phyloP scores from a whole-genome alignment of 1,140 invertebrate species.

The Maniola jurtina region DNA sequence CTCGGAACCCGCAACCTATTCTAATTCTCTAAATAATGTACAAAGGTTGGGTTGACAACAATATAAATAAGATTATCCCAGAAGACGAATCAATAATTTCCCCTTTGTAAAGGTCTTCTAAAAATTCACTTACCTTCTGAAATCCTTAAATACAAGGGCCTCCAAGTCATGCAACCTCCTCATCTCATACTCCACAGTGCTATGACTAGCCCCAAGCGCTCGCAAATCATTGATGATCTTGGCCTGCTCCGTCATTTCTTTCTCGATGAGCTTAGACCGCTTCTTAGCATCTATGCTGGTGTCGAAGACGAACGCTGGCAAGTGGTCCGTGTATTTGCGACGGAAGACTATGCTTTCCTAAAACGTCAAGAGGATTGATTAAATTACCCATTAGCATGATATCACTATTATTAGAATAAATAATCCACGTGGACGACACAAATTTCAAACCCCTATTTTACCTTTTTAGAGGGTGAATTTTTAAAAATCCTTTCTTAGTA shows the following conservation, averaged over 20 bases:
- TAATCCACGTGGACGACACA: too few species aligned
- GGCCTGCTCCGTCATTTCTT: slow-evolving; percentile 97
- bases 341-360: slow-evolving; percentile 85
- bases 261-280: slow-evolving; percentile 95
- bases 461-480: too few species aligned
- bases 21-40: too few species aligned
- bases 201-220: slow-evolving; percentile 92
- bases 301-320: slow-evolving; percentile 93
- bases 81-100: too few species aligned
- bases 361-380: neutral
- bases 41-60: neutral
- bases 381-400: too few species aligned
- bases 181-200: slow-evolving; percentile 94
- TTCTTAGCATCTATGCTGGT: slow-evolving; percentile 91
- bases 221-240: slow-evolving; percentile 96
- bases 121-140: slow-evolving; percentile 81
- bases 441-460: too few species aligned
- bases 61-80: too few species aligned
- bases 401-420: too few species aligned
- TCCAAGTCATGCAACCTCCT: slow-evolving; percentile 94
- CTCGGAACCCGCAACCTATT: too few species aligned
- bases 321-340: slow-evolving; percentile 83
- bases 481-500: too few species aligned
- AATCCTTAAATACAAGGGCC: slow-evolving; percentile 94
- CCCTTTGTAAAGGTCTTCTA: too few species aligned